Percentiles rank a stretch among this genome's conserved stretches.
Evolutionary conservation across 2,888 invertebrate species (phyloP).

Genomic region (Leucozona laternaria): DNA sequence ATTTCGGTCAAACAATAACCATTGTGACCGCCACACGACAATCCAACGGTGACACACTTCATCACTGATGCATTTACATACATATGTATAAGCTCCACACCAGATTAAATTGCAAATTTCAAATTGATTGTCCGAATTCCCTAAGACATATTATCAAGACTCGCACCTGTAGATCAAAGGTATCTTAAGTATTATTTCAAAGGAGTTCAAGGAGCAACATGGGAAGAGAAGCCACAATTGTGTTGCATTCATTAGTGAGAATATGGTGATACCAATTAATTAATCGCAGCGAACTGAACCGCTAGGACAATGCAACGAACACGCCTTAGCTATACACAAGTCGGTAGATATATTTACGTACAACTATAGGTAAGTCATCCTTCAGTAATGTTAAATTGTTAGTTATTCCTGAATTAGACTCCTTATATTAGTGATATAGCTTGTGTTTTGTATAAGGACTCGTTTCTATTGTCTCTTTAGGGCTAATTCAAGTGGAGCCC

Average conservation of each 20-base stretch:
- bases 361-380: too few species aligned
- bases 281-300: conserved; percentile 54
- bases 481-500: conserved; percentile 47
- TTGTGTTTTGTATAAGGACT: conserved; percentile 3
- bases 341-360: too few species aligned
- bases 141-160: not conserved
- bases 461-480: conserved; percentile 40
- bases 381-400: conserved; percentile 6
- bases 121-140: conserved; percentile 2
- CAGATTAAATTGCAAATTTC: not conserved
- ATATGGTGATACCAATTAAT: conserved; percentile 69
- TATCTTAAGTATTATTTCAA: conserved; percentile 23
- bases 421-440: not conserved
- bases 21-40: not conserved
- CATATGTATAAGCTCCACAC: not conserved
- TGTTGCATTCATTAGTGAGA: conserved; percentile 60
- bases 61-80: not conserved
- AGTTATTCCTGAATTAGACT: not conserved
- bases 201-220: conserved; percentile 52
- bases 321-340: not conserved
- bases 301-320: conserved; percentile 41
- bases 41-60: not conserved
- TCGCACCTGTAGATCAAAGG: conserved; percentile 1
- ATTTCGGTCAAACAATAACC: conserved; percentile 13
- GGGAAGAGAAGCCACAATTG: conserved; percentile 59